Base-by-base conservation (phyloP, 2,113 vertebrate species). In the Silurus glanis region DNA sequence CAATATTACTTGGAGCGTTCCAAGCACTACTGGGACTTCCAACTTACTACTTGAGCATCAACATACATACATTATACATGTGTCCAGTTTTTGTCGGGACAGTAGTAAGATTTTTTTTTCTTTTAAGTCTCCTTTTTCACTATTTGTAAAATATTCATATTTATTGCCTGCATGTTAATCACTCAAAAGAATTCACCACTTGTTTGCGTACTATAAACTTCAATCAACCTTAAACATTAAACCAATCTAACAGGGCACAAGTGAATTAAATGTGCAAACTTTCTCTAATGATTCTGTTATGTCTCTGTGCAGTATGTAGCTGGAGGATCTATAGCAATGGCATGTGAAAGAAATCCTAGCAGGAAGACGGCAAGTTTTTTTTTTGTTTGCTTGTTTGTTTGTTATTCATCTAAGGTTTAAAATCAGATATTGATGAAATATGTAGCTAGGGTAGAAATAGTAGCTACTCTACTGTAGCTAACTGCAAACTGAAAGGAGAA, bases 1-100 rank as follows among this genome's bases (percentile, higher is more conserved):
- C 91, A 61, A 93, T 95, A 87, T 87, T 95, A 78, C 37, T 94
- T 37, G 95, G 95, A n/a, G 66, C 94, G 56, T 89, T 94, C 85
- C 94, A 95, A 86, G 3, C 94, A 49, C 23, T 95, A 25, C 84
- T 95, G 76, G 86, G 92, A 55, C n/a, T 90, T 23, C 91, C 92
- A 0, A 53, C 93, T 1, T 90, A 88, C 78, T 88, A 86, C 53
- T 1, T 86, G 21, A 76, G 87, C 9, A 0, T 17, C 9, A 51
- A 1, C 58, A 37, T 91, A 23, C 87, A 84, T 5, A 6, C 5
- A 19, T 28, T 94, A 45, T 93, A 89, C 86, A 2, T 94, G 0
- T 86, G 94, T 21, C 93, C 95, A 1, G 80, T 95, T 0, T n/a
- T 90, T 61, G 17, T 92, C 16, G 94, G 95, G 83, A 13, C 82